Evolutionary conservation across 2,797 vertebrate species (phyloP), one percentile per base, ranked within the genome.

Genomic region (Platyrinchus mystaceus): DNA sequence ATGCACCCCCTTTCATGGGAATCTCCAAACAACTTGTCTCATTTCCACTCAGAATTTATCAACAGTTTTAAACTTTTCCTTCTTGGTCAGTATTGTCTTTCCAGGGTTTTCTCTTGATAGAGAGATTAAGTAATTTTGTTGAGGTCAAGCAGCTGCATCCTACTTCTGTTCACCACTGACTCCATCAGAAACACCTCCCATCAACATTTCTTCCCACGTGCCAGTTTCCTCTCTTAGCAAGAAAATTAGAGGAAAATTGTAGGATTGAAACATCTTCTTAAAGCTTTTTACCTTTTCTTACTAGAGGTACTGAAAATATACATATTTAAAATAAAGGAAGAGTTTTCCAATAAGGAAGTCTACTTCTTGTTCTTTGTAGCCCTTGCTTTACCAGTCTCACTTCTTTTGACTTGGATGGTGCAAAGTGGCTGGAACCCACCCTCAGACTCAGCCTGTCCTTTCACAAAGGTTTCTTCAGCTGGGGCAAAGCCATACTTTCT

Each of bases 1-100:
- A 44, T 15, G 9, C 1, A 1, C 6, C 7, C 4, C 47, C 19
- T 55, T 85, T 36, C 46, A 26, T 0, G 0, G 21, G 21, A 10
- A 44, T 27, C 12, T 69, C 16, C n/a, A n/a, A 70, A 17, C 7
- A 78, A 2, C 32, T 89, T 55, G 30, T 43, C 27, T 66, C 23
- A 11, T 82, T 90, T 47, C 32, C 23, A 39, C 16, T 76, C 67
- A 62, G 10, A 8, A 13, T 17, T 67, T 62, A 17, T 11, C 30
- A 71, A 12, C 4, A 56, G 17, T 30, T 56, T 58, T 68, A 53
- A 56, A 34, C 19, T 60, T 64, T 64, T 22, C 14, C 9, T 68
- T 28, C 27, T 62, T 8, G 2, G 11, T 81, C 37, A 23, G 22
- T 41, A 50, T 8, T 36, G 22, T 74, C 36, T 86, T 80, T 70